Evolutionary conservation across 2,797 vertebrate genomes (phyloP).

Genomic region (Rhynchotus rufescens): DNA sequence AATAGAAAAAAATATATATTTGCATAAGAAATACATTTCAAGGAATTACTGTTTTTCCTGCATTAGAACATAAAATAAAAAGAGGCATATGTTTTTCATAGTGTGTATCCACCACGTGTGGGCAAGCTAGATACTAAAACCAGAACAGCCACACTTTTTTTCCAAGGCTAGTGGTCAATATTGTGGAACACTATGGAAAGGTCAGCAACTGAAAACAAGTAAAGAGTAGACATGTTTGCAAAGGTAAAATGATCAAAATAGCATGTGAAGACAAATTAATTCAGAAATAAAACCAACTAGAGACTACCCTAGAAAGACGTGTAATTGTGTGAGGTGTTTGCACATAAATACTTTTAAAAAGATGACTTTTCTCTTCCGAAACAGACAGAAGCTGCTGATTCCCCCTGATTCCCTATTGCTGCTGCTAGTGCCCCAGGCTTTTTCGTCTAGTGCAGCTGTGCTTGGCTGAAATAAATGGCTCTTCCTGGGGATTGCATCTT

Average conservation of each 20-base stretch:
- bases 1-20: not conserved
- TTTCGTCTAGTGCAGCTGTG: constrained; percentile 68
- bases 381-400: constrained; percentile 39
- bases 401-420: constrained; percentile 33
- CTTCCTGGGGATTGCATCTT: constrained; percentile 65
- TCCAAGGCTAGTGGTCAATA: not conserved
- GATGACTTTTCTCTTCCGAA: constrained; percentile 28
- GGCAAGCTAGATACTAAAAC: not conserved
- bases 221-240: not conserved
- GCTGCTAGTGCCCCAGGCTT: constrained; percentile 54
- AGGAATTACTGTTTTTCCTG: not conserved
- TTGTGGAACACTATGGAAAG: not conserved
- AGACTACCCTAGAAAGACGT: not conserved
- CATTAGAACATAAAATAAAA: not conserved
- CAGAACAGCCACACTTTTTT: not conserved
- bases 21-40: not conserved
- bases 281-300: not conserved
- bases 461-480: constrained; percentile 59
- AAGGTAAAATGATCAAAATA: not conserved
- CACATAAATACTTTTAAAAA: constrained; percentile 14
- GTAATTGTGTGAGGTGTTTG: constrained; percentile 17
- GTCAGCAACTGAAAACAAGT: not conserved
- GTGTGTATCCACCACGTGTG: not conserved
- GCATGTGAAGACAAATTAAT: constrained; percentile 21
- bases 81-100: not conserved